These are phyloP conservation scores for Cataglyphis albicans DNA, from an alignment of 2,888 invertebrate genomes.

Conservation along the genomic window DNA sequence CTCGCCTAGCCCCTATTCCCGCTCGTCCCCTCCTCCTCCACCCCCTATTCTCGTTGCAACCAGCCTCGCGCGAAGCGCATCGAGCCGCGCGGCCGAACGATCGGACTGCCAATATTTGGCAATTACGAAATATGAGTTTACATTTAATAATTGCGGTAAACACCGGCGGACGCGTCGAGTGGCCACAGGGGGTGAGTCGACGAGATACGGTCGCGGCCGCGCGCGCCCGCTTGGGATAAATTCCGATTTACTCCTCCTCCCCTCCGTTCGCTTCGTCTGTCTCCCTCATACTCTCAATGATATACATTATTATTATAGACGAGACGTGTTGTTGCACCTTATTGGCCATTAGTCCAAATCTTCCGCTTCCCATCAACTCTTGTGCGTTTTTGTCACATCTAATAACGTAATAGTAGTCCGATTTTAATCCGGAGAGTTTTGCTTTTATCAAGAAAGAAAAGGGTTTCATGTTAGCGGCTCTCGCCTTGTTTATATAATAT, in stretches of 20 bases:
- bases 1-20: background rate
- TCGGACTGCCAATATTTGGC: conserved; percentile 84
- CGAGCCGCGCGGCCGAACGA: conserved; percentile 74
- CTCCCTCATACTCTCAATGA: conserved; percentile 14
- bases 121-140: conserved; percentile 85
- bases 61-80: conserved; percentile 70
- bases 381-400: background rate
- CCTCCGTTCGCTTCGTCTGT: conserved; percentile 7
- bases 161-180: conserved; percentile 81
- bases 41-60: conserved; percentile 23
- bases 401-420: no score
- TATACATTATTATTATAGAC: conserved; percentile 30
- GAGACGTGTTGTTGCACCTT: conserved; percentile 31
- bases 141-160: conserved; percentile 86
- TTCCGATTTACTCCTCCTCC: conserved; percentile 74
- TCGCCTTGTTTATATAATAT: background rate
- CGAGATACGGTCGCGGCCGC: conserved; percentile 75
- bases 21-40: background rate
- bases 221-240: conserved; percentile 70
- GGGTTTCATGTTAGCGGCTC: background rate
- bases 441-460: background rate
- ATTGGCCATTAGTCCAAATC: background rate
- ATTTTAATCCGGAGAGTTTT: background rate
- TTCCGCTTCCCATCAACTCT: background rate
- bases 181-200: conserved; percentile 76